Conservation (phyloP, 2,888 invertebrate species). For the Oligia strigilis region DNA sequence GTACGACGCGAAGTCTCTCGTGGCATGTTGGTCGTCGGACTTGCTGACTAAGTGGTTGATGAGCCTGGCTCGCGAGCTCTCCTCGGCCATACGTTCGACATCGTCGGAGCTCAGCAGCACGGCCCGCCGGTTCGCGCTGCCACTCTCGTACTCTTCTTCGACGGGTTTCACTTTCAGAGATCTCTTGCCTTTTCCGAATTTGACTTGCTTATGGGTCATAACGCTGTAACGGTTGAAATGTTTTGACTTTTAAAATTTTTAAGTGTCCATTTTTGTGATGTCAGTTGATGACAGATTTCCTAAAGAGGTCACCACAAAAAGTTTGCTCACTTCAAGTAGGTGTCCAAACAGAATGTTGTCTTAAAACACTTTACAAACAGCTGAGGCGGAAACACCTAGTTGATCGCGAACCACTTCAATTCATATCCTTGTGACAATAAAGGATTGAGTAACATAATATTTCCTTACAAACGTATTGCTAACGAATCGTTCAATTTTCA, state of each 20-base stretch:
- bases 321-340: constrained; percentile 68
- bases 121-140: constrained; percentile 43
- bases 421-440: constrained; percentile 89
- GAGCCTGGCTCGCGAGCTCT: constrained; percentile 69
- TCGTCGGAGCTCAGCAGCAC: constrained; percentile 67
- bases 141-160: constrained; percentile 36
- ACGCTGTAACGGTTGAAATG: constrained; percentile 51
- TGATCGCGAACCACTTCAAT: constrained; percentile 90
- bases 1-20: constrained; percentile 73
- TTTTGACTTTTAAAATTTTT: constrained; percentile 66
- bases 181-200: constrained; percentile 56
- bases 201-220: constrained; percentile 64
- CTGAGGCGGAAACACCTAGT: constrained; percentile 89
- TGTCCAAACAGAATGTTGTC: constrained; percentile 72
- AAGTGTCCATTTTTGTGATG: constrained; percentile 65
- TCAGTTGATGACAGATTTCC: constrained; percentile 59
- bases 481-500: constrained; percentile 33
- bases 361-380: constrained; percentile 77
- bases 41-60: constrained; percentile 63
- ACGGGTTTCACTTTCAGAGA: constrained; percentile 39
- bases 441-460: constrained; percentile 88
- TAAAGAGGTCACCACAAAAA: constrained; percentile 61
- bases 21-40: constrained; percentile 44
- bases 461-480: constrained; percentile 79
- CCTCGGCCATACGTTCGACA: constrained; percentile 62